Conservation (phyloP, 2,797 vertebrate genomes). For the Anabas testudineus region DNA sequence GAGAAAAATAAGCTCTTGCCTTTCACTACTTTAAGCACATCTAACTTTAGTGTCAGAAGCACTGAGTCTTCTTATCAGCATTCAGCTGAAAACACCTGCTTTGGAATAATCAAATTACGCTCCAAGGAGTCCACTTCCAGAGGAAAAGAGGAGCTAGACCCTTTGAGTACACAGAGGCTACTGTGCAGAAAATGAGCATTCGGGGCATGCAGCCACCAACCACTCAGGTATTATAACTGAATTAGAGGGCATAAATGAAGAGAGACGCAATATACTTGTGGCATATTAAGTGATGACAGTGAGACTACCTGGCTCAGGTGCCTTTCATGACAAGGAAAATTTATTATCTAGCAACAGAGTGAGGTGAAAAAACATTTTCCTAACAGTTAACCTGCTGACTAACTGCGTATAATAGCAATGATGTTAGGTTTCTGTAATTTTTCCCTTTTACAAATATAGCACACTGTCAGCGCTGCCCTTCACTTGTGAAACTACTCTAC, state of each 20-base stretch:
- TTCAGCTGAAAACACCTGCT: conserved; percentile 81
- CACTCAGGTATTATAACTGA: conserved; percentile 72
- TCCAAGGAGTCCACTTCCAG: conserved; percentile 63
- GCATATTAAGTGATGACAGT: conserved; percentile 44
- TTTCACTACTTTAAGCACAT: conserved; percentile 59
- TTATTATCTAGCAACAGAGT: not conserved
- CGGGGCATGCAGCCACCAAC: conserved; percentile 61
- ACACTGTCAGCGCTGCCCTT: not conserved
- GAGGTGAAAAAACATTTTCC: not conserved
- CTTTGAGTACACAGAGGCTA: conserved; percentile 70
- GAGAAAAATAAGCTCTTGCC: conserved; percentile 31
- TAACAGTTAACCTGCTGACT: not conserved
- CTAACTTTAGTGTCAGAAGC: conserved; percentile 61
- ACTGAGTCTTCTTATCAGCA: conserved; percentile 76
- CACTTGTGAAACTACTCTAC: conserved; percentile 1
- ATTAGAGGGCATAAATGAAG: conserved; percentile 68
- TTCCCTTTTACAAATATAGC: not conserved
- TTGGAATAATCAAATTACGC: conserved; percentile 82
- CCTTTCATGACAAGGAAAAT: conserved; percentile 2
- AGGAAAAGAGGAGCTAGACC: conserved; percentile 60
- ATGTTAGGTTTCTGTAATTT: not conserved
- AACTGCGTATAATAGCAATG: not conserved
- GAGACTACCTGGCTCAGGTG: conserved; percentile 21
- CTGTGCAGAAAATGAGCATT: conserved; percentile 75
- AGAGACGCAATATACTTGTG: conserved; percentile 38